These are phyloP conservation scores for Nematostella vectensis DNA, from an alignment of 92 coral and sea anemone genomes.

Conservation along the genomic window DNA sequence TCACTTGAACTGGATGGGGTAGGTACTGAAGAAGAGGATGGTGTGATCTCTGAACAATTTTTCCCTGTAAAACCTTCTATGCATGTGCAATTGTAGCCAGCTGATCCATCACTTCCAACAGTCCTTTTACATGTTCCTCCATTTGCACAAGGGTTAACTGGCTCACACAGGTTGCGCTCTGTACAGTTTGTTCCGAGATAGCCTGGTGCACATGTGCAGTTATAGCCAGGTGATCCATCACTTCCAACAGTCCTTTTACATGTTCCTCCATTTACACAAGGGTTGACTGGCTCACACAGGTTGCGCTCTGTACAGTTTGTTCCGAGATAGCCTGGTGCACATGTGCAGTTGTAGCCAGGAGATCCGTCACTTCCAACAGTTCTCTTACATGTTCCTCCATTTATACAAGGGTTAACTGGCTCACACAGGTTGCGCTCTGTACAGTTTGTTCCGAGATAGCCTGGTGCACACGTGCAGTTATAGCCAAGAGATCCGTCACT, in stretches of 20 bases:
- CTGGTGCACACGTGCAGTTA: slow-evolving; percentile 48
- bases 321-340: slow-evolving; percentile 51
- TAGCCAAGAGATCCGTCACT: slow-evolving; percentile 49
- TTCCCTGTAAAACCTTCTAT: slow-evolving; percentile 44
- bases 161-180: slow-evolving; percentile 35
- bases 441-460: slow-evolving; percentile 66
- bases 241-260: slow-evolving; percentile 65
- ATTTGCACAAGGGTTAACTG: slow-evolving; percentile 69
- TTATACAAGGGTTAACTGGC: slow-evolving; percentile 56
- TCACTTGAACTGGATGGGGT: too few relatives aligned
- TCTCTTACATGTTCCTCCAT: slow-evolving; percentile 57
- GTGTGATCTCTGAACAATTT: too few relatives aligned
- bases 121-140: slow-evolving; percentile 67
- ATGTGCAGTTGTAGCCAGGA: slow-evolving; percentile 61
- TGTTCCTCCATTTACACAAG: slow-evolving; percentile 77
- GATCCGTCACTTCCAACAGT: slow-evolving; percentile 30
- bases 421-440: slow-evolving; percentile 63
- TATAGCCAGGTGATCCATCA: slow-evolving; percentile 26
- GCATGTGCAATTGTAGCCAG: slow-evolving; percentile 59
- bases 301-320: slow-evolving; percentile 58
- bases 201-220: slow-evolving; percentile 66
- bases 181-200: slow-evolving; percentile 57
- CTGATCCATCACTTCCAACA: slow-evolving; percentile 11
- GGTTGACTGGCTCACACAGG: too few relatives aligned
- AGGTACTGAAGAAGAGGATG: too few relatives aligned